Conservation (phyloP, 2,888 invertebrate genomes). For the Gibbula magus region DNA sequence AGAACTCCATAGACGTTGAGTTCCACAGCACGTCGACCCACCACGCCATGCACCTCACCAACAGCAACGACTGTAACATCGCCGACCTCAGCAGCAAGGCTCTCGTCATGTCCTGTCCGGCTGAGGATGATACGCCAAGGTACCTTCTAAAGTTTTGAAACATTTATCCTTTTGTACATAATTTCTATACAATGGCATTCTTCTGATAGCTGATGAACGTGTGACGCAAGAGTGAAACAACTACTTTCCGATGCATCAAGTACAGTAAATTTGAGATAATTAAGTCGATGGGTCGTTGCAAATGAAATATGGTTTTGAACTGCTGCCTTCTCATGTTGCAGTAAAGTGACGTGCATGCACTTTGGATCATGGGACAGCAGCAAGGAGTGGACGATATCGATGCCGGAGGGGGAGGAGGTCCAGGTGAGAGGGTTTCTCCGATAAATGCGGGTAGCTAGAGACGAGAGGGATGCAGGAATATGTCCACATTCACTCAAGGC, state of each 20-base stretch:
- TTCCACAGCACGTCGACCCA: slow-evolving; percentile 94
- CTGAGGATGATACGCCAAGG: slow-evolving; percentile 79
- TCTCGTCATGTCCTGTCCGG: slow-evolving; percentile 83
- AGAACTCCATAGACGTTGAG: slow-evolving; percentile 92
- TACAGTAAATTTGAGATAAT: no score
- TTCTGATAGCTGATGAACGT: no score
- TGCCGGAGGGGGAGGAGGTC: slow-evolving; percentile 88
- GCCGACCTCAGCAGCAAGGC: slow-evolving; percentile 89
- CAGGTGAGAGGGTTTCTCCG: slow-evolving; percentile 77
- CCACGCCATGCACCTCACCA: slow-evolving; percentile 91
- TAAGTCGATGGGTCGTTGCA: no score
- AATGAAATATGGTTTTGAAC: no score
- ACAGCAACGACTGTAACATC: slow-evolving; percentile 89
- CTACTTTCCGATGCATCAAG: no score
- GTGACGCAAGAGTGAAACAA: no score
- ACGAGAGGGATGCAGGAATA: no score
- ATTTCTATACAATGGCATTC: no score
- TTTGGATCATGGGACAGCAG: slow-evolving; percentile 81
- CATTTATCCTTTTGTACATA: no score
- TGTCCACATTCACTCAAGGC: no score
- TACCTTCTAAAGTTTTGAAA: slow-evolving; percentile 64
- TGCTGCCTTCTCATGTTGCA: slow-evolving; percentile 69
- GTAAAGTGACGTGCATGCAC: slow-evolving; percentile 85
- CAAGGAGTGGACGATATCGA: slow-evolving; percentile 89
- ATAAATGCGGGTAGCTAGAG: background rate